A percentile compares a stretch with the other conserved stretches of the same genome.
phyloP scores from a whole-genome alignment of 2,797 vertebrate genomes.

The Vespertilio murinus region DNA sequence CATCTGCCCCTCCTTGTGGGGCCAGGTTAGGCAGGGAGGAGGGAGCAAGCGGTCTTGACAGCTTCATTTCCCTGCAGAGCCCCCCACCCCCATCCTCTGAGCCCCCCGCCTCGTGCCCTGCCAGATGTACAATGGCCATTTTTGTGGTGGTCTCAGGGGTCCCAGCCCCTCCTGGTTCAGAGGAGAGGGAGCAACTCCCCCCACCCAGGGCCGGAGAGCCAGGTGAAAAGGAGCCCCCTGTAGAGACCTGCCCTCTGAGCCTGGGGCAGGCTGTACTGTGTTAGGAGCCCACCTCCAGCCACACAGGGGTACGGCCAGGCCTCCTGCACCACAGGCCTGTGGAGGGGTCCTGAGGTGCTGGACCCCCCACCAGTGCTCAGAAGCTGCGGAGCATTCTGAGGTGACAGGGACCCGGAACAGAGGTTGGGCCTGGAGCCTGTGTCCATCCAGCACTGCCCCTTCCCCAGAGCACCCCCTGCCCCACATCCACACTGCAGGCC shows the following conservation, averaged over 20 bases:
- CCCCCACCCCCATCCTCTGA: not conserved
- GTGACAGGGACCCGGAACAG: not conserved
- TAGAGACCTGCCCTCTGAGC: not conserved
- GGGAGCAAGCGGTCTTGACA: not conserved
- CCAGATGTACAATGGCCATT: constrained; percentile 20
- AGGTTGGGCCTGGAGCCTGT: not conserved
- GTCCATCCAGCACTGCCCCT: not conserved
- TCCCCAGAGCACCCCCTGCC: not conserved
- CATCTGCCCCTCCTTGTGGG: not conserved
- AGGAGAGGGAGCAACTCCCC: not conserved
- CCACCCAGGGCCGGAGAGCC: not conserved
- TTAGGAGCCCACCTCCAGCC: not conserved
- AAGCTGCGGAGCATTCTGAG: not conserved
- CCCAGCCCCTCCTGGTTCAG: not conserved
- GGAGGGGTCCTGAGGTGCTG: not conserved
- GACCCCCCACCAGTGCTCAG: not conserved
- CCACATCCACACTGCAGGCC: not conserved
- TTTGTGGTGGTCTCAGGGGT: constrained; percentile 50
- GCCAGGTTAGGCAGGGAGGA: not conserved
- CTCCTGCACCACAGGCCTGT: not conserved
- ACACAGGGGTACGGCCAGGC: too few relatives aligned
- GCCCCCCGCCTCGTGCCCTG: not conserved
- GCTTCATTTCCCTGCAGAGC: constrained; percentile 34
- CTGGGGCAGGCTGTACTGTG: fast-evolving
- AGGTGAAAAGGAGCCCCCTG: not conserved